Percentiles rank a stretch among this genome's conserved stretches.
Conservation (phyloP, 2,888 invertebrate species). For the Lycia hirtaria region DNA sequence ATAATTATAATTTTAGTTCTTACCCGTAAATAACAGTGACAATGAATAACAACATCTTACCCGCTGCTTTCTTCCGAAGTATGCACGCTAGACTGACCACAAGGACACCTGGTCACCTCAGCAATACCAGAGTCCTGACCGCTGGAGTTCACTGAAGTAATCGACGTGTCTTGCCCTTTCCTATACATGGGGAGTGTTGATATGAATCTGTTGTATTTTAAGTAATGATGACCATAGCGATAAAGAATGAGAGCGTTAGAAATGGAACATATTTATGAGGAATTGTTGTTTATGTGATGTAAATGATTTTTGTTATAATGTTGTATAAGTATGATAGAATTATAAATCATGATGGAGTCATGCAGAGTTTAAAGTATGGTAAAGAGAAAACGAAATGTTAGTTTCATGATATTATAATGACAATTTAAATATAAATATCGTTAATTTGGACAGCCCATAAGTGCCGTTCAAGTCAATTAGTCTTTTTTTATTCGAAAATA, state of each 20-base stretch:
- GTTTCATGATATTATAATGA: no score
- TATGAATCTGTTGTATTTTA: slow-evolving; percentile 17
- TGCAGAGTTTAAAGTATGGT: not conserved
- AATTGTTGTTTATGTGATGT: not conserved
- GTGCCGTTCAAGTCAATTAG: no score
- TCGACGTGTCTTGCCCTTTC: slow-evolving; percentile 88
- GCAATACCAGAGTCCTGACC: slow-evolving; percentile 93
- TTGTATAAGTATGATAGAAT: not conserved
- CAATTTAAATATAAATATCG: no score
- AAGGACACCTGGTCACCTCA: slow-evolving; percentile 84
- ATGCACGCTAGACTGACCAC: slow-evolving; percentile 88
- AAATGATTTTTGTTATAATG: no score
- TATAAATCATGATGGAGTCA: not conserved
- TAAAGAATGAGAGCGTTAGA: not conserved
- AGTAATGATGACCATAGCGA: not conserved
- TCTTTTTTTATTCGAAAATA: no score
- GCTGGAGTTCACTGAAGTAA: slow-evolving; percentile 92
- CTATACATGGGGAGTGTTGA: slow-evolving; percentile 52
- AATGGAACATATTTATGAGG: not conserved
- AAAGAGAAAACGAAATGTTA: not conserved
- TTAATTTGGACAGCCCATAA: no score
- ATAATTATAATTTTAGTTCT: no score
- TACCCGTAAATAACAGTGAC: not conserved
- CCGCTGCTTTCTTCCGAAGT: slow-evolving; percentile 90
- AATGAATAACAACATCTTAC: slow-evolving; percentile 71